Base-by-base conservation (phyloP, 2,797 vertebrate species). In the Remorina albescens region DNA sequence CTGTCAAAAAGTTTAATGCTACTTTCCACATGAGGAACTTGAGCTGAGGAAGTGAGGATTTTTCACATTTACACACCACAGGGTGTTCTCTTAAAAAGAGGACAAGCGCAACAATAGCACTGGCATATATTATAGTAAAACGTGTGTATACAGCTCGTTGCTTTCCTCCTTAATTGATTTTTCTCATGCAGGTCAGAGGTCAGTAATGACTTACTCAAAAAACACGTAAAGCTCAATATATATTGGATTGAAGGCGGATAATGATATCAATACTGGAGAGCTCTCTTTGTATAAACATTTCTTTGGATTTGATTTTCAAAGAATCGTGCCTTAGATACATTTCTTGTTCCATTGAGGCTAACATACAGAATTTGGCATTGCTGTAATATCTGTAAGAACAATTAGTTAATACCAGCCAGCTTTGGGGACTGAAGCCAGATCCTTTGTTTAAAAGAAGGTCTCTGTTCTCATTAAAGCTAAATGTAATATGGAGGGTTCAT, bases 11-110 rank as follows among this genome's bases (percentile, higher is more conserved):
- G 56, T 30, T 74, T 16, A 6, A 6, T 44, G 59, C 30, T 36
- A 41, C 16, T 49, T 69, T 60, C 32, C 76, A 64, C 28, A 69
- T 53, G 53, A 74, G 81, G 74, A 90, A 83, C 60, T 47, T 37
- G 19, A 37, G 64, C 25, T 54, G 76, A 81, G 80, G 88, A 87
- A 86, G 78, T 87, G 76, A 72, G 13, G 36, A 51, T 68, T 73
- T 58, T 53, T 73, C 37, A 78, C 21, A 28, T 28, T 63, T 62
- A 63, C 62, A 69, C 67, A 46, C 19, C 49, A 77, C 30, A 34
- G 18, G 47, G 4, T n/a, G 4, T 15, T 60, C 32, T 57, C 58
- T 49, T n/a, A n/a, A 36, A 23, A 42, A n/a, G 26, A 10, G 15
- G 42, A 23, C 37, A 62, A 42, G 0, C 58, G 28, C 10, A 2